Evolutionary conservation across 1,140 invertebrate genomes (phyloP), one percentile per base, ranked within the genome.

Genomic region (Aphaenogaster floridana): DNA sequence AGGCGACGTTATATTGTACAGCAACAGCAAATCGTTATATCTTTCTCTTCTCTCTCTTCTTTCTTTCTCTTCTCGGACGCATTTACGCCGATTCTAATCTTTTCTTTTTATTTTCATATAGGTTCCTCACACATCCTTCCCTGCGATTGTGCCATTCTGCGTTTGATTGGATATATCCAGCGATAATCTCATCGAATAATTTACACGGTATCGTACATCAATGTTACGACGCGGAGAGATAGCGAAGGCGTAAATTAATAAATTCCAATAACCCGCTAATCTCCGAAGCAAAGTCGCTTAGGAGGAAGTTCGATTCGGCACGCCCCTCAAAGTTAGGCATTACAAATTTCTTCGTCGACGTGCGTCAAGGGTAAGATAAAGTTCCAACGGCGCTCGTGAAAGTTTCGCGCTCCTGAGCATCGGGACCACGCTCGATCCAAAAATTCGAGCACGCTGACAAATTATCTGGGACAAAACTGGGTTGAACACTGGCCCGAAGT

Each of bases 1-100:
- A 94, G 90, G 92, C 92, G 91, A 92, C 80, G 93, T 93, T 94
- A 94, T 94, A 94, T 94, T 94, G 91, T 94, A 94, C 71, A 54
- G 90, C n/a, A 76, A 69, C 34, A 39, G 78, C 74, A 15, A 28
- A 59, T 50, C 42, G 50, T 28, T 45, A 9, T 61, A 17, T 36
- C 28, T 84, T 5, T 69, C 15, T 59, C 50, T n/a, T 9, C 28
- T 36, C 2, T 13, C 28, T 57, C 11, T 45, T 34, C 61, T 3
- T 17, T 17, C 34, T 34, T 13, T 57, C 17, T 9, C 48, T 8
- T 15, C 6, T 3, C 28, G 5, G 8, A 59, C 9, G 28, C 28
- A 28, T 36, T 54, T 36, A 45, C 11, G 6, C 21, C n/a, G n/a
- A 59, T 83, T 36, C 3, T 45, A 59, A 71, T 71, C 1, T 13